Base-by-base conservation (phyloP, 1,140 invertebrate genomes). In the Adoxophyes honmai region DNA sequence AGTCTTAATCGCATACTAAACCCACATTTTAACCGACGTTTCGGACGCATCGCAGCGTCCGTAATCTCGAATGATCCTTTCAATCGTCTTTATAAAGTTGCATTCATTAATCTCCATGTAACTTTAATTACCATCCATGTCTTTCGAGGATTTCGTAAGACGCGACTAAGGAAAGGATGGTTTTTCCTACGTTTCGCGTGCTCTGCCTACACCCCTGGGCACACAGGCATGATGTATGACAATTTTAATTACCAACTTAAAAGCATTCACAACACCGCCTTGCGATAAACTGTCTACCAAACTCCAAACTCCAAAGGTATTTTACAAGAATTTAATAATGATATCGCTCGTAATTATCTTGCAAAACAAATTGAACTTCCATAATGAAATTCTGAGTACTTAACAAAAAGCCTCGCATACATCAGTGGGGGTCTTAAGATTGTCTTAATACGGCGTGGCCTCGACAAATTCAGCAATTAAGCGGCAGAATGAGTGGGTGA, bases 301-400 rank as follows among this genome's bases (percentile, higher is more conserved):
- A 48, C 6, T 38, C 42, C n/a, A 28, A 48, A 48, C 42, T 33
- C 21, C 21, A 28, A 28, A 33, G 42, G 42, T 5, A 44, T 44
- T 44, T 44, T 44, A 21, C 16, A 48, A 48, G 42, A 48, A 48
- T 48, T 48, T 48, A 48, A 48, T 48, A 48, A 48, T 33, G 42
- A 13, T 48, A 48, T 48, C n/a, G 16, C 15, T 18, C 42, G 28
- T 48, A 48, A 48, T 48, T 48, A 48, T 48, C 42, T 48, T 28
- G 21, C 10, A 33, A 18, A 9, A 10, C 6, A 33, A 48, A 33
- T 48, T 33, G 21, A 28, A 48, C 18, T 48, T 28, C 11, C 42
- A 28, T 28, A 48, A 28, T 5, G 42, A 48, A 48, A 28, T 48
- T 48, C 16, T 18, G 28, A 33, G 42, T 28, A 18, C 42, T 21